These are phyloP conservation scores for Cladopsammia gracilis DNA, from an alignment of 64 coral and sea anemone species.

Conservation along the genomic window DNA sequence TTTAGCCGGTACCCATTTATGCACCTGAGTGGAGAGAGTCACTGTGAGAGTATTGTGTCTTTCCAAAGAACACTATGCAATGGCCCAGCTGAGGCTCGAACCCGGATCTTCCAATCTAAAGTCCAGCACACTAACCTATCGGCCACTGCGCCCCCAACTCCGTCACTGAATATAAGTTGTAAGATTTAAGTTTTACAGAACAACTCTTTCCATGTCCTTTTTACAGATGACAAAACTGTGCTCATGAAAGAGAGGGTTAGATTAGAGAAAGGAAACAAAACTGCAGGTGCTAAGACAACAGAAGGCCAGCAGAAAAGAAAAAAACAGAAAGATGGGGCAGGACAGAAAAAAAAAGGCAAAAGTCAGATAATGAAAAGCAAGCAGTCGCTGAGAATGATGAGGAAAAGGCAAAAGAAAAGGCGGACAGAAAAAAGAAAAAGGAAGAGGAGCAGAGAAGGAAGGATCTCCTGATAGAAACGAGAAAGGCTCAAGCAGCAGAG, in stretches of 20 bases:
- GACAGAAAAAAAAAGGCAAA: constrained; percentile 2
- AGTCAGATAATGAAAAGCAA: neutral
- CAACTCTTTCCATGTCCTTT: neutral
- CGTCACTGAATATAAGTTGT: too few species aligned
- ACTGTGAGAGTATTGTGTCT: neutral
- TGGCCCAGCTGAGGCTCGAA: neutral
- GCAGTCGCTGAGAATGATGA: neutral
- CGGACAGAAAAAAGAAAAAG: constrained; percentile 8
- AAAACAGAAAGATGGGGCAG: neutral
- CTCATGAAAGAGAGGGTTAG: constrained; percentile 13
- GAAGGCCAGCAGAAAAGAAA: constrained; percentile 12
- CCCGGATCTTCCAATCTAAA: neutral
- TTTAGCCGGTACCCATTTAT: neutral
- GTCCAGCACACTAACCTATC: too few species aligned
- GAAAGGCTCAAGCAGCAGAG: neutral
- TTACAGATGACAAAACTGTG: constrained; percentile 2
- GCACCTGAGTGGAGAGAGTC: neutral
- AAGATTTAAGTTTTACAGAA: neutral
- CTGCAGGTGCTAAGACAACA: neutral
- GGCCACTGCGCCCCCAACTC: too few species aligned
- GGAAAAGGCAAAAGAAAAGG: constrained; percentile 1
- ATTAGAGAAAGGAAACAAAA: constrained; percentile 1
- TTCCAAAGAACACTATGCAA: neutral
- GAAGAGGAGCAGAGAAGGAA: constrained; percentile 12
- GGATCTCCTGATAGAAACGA: neutral